A percentile compares a stretch with the other conserved stretches of the same genome.
Conservation (phyloP, 92 coral and sea anemone genomes). For the Phymanthus crucifer region DNA sequence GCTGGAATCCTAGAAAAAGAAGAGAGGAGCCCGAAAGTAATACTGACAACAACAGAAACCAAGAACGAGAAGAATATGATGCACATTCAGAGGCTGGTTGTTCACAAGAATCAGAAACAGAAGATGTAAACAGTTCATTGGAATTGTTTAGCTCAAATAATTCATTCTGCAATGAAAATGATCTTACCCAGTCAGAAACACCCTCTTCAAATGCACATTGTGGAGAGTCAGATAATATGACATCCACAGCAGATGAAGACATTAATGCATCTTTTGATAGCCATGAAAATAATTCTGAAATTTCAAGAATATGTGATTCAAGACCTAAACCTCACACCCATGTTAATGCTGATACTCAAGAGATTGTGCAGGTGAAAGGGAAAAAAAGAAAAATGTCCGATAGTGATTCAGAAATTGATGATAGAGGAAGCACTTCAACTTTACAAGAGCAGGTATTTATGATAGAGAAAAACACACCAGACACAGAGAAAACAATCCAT, state of each 20-base stretch:
- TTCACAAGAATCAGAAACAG: constrained; percentile 13
- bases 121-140: background rate
- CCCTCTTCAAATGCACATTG: background rate
- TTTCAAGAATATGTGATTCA: background rate
- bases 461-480: background rate
- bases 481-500: background rate
- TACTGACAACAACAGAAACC: background rate
- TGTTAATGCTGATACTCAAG: background rate
- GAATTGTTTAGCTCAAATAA: constrained; percentile 18
- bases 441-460: background rate
- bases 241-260: background rate
- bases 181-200: background rate
- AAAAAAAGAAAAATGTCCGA: constrained; percentile 28
- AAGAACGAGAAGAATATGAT: background rate
- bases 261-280: background rate
- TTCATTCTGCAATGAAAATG: constrained; percentile 11
- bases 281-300: background rate
- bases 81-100: background rate
- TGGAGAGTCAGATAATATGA: background rate
- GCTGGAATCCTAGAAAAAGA: too few species aligned
- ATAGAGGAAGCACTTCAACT: background rate
- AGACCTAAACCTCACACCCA: background rate
- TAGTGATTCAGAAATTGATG: background rate
- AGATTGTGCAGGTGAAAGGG: background rate
- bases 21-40: background rate